Evolutionary conservation across 2,797 vertebrate species (phyloP).

Genomic region (Ambastaia sidthimunki): DNA sequence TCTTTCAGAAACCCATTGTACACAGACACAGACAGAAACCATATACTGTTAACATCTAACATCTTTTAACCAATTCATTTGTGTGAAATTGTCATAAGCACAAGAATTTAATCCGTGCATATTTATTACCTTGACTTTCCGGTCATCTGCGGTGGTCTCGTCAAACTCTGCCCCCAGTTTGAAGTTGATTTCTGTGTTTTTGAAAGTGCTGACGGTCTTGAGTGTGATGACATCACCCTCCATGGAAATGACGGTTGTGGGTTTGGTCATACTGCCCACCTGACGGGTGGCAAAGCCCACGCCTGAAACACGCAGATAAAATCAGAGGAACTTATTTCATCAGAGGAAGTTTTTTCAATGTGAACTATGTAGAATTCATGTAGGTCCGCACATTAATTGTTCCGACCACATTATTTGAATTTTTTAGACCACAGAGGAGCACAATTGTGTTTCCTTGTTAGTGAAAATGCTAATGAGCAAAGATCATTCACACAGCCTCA

Average conservation of each 20-base stretch:
- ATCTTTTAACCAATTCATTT: neutral
- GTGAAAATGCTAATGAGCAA: slow-evolving; percentile 3
- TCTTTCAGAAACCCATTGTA: slow-evolving; percentile 14
- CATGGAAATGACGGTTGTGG: slow-evolving; percentile 85
- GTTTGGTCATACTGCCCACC: slow-evolving; percentile 85
- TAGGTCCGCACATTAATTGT: neutral
- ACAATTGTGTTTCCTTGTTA: neutral
- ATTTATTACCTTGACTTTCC: slow-evolving; percentile 88
- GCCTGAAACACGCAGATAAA: slow-evolving; percentile 70
- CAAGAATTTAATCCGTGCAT: neutral
- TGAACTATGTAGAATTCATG: neutral
- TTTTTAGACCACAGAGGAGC: neutral
- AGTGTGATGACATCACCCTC: slow-evolving; percentile 77
- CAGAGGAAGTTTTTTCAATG: too few relatives aligned
- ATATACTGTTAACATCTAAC: slow-evolving; percentile 4
- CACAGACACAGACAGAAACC: neutral
- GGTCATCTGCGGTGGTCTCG: slow-evolving; percentile 89
- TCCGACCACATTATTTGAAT: neutral
- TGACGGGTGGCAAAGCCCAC: slow-evolving; percentile 87
- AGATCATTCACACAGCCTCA: slow-evolving; percentile 3
- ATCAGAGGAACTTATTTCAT: too few relatives aligned
- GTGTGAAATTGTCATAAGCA: too few relatives aligned
- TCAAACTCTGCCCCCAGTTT: slow-evolving; percentile 87
- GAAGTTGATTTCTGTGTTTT: slow-evolving; percentile 86
- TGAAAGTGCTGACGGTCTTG: slow-evolving; percentile 89